Base-by-base conservation (phyloP, 2,113 vertebrate genomes). In the Puntigrus tetrazona region DNA sequence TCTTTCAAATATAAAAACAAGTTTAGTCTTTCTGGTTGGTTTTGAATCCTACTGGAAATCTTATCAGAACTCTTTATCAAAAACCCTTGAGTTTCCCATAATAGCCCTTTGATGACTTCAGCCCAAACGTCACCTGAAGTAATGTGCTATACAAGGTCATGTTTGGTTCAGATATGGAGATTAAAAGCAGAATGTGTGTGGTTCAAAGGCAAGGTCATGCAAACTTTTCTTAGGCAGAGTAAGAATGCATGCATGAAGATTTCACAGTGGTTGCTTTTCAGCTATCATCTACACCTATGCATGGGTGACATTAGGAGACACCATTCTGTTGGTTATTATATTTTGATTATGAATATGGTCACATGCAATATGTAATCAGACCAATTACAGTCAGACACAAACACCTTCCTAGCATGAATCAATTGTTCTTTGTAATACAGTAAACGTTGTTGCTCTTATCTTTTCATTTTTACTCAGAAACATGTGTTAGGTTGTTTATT, bases 231-330 rank as follows among this genome's bases (percentile, higher is more conserved):
- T 18, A 31, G 38, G 61, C 9, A 78, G 73, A 81, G 29, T 72
- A 69, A 82, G 52, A 67, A 78, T 82, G 63, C 36, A 87, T 47
- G 69, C 72, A 52, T 76, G 41, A 81, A 84, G 50, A 85, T 83
- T 86, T 86, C 81, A 83, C 85, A 86, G 80, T 83, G 70, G 36
- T 75, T 85, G 73, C 38, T 70, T 78, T 78, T 85, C 78, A 85
- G 57, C 52, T 74, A 63, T 70, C 29, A 79, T 14, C 63, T 82
- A 38, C 47, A 36, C 73, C 22, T 81, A 45, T 47, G 45, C 7
- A 27, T 77, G 63, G 16, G 52, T 13, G 29, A 47, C 5, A 61
- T 52, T 27, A 47, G 34, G 5, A 74, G 27, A 10, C 7, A 3
- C 22, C 50, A 57, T 78, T 78, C 4, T 78, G 52, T n/a, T 22